A percentile compares a stretch with the other conserved stretches of the same genome.
These are phyloP conservation scores for Lycaon pictus DNA, from an alignment of 2,113 vertebrate species.

Conservation along the genomic window DNA sequence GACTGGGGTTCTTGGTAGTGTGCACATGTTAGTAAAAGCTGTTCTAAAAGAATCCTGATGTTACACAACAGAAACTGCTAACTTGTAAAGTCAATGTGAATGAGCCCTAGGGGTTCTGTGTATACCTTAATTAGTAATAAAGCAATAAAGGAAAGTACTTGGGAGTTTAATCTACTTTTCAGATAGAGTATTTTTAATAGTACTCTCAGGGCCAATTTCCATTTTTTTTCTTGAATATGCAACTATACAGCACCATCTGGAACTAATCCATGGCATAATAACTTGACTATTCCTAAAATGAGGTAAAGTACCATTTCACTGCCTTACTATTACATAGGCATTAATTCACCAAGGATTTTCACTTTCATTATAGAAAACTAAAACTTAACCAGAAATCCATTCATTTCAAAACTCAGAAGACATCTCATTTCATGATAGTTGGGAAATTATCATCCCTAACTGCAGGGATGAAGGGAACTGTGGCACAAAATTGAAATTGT, in stretches of 20 bases:
- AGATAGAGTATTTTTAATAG: constrained; percentile 18
- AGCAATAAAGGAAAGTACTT: constrained; percentile 40
- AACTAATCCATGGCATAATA: constrained; percentile 21
- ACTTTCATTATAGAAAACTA: constrained; percentile 60
- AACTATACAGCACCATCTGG: constrained; percentile 2
- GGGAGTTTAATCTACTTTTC: constrained; percentile 11
- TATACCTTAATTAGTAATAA: constrained; percentile 47
- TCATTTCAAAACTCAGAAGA: constrained; percentile 47
- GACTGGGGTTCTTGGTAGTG: neutral
- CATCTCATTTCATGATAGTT: neutral
- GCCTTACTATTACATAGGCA: neutral
- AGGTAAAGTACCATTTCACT: constrained; percentile 46
- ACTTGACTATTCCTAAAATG: constrained; percentile 52
- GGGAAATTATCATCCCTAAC: neutral
- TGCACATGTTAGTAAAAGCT: neutral
- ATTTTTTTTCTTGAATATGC: constrained; percentile 25
- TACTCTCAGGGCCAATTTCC: constrained; percentile 30
- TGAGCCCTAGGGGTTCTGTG: neutral
- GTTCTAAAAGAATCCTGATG: neutral
- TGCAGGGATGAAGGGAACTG: neutral
- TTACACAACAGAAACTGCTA: constrained; percentile 23
- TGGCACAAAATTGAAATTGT: constrained; percentile 37
- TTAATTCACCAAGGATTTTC: constrained; percentile 39
- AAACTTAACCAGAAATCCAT: constrained; percentile 57
- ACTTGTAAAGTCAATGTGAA: constrained; percentile 3